Evolutionary conservation across 2,113 vertebrate species (phyloP).

Genomic region (Tauraco erythrolophus): DNA sequence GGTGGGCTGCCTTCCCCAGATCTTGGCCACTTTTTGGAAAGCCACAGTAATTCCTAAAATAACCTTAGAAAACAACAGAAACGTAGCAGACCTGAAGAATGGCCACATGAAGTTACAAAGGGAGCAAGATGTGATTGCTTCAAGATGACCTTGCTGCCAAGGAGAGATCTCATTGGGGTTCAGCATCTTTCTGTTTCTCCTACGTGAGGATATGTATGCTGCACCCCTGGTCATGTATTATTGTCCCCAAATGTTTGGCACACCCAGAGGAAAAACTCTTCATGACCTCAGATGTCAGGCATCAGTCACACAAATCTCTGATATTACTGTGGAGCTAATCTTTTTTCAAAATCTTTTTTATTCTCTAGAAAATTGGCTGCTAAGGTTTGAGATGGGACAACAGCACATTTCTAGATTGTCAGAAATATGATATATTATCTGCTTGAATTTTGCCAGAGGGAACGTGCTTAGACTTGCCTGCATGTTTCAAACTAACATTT

Average conservation of each 20-base stretch:
- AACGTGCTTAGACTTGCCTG: not conserved
- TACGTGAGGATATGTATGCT: not conserved
- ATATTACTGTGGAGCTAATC: not conserved
- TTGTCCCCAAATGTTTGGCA: not conserved
- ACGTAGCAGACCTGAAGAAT: fast-evolving
- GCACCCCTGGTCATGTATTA: fast-evolving
- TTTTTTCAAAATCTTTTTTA: not conserved
- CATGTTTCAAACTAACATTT: not conserved
- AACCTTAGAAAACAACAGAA: not conserved
- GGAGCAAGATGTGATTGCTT: not conserved
- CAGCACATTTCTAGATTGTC: not conserved
- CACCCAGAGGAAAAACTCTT: not conserved
- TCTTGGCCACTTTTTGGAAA: not conserved
- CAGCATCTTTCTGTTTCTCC: not conserved
- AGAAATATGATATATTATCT: not conserved
- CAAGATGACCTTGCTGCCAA: fast-evolving
- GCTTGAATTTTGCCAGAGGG: conserved; percentile 1
- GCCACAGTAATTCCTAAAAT: not conserved
- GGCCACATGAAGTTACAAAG: not conserved
- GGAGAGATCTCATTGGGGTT: not conserved
- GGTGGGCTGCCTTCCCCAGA: not conserved
- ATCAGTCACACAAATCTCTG: not conserved
- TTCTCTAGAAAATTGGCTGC: not conserved
- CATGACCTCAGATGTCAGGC: not conserved
- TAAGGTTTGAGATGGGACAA: not conserved